Percentiles rank a stretch among this genome's conserved stretches.
These are phyloP conservation scores for Oryctolagus cuniculus DNA, from an alignment of 2,113 vertebrate genomes.

Conservation along the genomic window DNA sequence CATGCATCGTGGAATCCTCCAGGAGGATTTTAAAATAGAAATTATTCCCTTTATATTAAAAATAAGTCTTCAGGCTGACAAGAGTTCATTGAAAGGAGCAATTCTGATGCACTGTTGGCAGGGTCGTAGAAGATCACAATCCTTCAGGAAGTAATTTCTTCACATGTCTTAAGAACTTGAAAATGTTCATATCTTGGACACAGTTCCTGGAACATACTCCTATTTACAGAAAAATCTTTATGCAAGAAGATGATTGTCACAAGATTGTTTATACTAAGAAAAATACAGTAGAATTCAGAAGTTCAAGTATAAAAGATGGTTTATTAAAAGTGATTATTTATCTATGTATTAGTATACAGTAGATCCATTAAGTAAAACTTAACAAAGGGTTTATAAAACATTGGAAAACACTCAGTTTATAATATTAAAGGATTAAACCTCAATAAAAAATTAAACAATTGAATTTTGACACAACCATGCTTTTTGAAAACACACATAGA, in stretches of 20 bases:
- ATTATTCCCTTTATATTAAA: neutral
- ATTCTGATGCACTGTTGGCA: neutral
- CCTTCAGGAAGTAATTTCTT: slow-evolving; percentile 17
- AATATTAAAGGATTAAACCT: slow-evolving; percentile 14
- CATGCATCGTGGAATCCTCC: neutral
- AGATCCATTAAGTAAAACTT: neutral
- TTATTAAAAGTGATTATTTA: slow-evolving; percentile 7
- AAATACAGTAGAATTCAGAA: neutral
- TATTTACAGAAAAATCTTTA: slow-evolving; percentile 31
- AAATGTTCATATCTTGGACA: neutral
- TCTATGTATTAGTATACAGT: neutral
- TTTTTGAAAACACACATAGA: slow-evolving; percentile 30
- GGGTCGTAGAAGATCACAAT: neutral
- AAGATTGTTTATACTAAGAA: neutral
- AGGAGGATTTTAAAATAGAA: neutral
- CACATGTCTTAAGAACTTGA: slow-evolving; percentile 23
- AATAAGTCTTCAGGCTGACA: neutral
- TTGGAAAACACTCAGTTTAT: slow-evolving; percentile 8
- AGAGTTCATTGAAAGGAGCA: neutral
- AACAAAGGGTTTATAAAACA: neutral
- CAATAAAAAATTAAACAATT: neutral
- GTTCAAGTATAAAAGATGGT: neutral
- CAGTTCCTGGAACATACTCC: neutral
- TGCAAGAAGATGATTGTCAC: neutral
- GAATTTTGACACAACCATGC: neutral